Percentiles rank a stretch among this genome's conserved stretches.
Evolutionary conservation across 2,113 vertebrate genomes (phyloP).

Genomic region (Cyprinodon variegatus): DNA sequence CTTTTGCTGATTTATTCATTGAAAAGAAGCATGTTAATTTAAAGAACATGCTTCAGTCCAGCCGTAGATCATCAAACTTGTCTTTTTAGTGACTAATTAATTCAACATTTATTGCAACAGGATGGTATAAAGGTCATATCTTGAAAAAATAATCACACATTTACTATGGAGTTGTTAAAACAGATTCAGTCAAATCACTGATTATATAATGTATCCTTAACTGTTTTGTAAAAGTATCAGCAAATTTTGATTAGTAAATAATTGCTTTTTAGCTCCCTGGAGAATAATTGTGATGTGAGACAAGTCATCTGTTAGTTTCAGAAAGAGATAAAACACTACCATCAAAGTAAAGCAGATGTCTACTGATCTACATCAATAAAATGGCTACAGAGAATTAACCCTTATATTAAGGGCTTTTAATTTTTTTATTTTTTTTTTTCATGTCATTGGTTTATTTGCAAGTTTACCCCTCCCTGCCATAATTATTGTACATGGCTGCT

Average conservation of each 20-base stretch:
- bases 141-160: too few species aligned
- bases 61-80: too few species aligned
- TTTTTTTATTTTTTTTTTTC: too few species aligned
- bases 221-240: neutral
- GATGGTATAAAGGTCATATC: too few species aligned
- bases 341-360: neutral
- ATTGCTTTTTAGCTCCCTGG: neutral
- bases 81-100: too few species aligned
- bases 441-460: neutral
- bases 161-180: too few species aligned
- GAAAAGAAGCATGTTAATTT: neutral
- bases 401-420: too few species aligned
- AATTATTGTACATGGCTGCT: neutral
- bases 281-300: neutral
- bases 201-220: neutral
- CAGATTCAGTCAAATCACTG: too few species aligned
- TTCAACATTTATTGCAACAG: too few species aligned
- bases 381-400: neutral
- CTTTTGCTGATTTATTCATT: neutral
- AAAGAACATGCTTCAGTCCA: neutral
- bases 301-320: neutral
- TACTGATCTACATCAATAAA: neutral
- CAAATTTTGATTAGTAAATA: neutral
- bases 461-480: too few species aligned
- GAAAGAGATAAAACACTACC: neutral